Conservation (phyloP, 2,888 invertebrate species). For the Pammene fasciana region DNA sequence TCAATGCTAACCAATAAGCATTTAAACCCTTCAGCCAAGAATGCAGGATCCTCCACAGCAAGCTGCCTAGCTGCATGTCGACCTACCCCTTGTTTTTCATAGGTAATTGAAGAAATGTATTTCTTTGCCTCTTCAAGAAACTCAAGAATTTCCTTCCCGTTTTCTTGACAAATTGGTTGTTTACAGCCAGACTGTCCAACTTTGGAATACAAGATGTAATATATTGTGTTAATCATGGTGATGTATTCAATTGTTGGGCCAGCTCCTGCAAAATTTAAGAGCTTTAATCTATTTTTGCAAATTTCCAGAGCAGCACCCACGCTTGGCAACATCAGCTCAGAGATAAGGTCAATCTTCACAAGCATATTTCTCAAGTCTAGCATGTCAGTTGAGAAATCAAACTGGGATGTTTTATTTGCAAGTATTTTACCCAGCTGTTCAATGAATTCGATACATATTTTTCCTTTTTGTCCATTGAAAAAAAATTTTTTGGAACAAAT, state of each 20-base stretch:
- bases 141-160: constrained; percentile 23
- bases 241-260: constrained; percentile 23
- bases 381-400: constrained; percentile 21
- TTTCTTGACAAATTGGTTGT: constrained; percentile 16
- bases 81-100: constrained; percentile 10
- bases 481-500: constrained; percentile 14
- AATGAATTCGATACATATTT: constrained; percentile 13
- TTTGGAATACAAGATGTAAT: constrained; percentile 21
- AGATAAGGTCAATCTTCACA: constrained; percentile 19
- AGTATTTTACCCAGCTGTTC: constrained; percentile 12
- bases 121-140: constrained; percentile 25
- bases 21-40: constrained; percentile 22
- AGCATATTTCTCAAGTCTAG: constrained; percentile 25
- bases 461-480: constrained; percentile 11
- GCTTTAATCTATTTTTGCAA: constrained; percentile 24
- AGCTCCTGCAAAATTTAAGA: not conserved
- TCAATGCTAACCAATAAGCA: constrained; percentile 23
- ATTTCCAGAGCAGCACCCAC: constrained; percentile 16
- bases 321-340: constrained; percentile 21
- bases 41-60: constrained; percentile 7
- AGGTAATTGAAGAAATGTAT: constrained; percentile 14
- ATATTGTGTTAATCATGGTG: constrained; percentile 24
- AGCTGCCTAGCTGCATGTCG: constrained; percentile 7
- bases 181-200: constrained; percentile 13
- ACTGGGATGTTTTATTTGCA: constrained; percentile 9